phyloP scores from a whole-genome alignment of 2,888 invertebrate species.

The Candidula unifasciata region DNA sequence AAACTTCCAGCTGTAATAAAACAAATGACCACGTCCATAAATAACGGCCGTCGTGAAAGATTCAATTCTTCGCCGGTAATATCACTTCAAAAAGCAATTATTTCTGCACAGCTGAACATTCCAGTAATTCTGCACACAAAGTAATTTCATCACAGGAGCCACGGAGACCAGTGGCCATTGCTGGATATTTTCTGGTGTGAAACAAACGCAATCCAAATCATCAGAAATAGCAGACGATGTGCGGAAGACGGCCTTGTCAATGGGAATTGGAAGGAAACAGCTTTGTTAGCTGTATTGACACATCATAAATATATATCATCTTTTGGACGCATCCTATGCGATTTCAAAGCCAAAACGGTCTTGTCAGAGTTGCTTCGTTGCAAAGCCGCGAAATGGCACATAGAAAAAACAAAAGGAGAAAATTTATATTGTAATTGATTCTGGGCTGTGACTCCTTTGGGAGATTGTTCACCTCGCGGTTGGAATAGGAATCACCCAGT shows the following conservation, averaged over 20 bases:
- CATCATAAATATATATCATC: neutral
- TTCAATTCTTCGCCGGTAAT: neutral
- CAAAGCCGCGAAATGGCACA: neutral
- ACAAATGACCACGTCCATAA: neutral
- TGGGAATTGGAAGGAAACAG: neutral
- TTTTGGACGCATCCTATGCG: neutral
- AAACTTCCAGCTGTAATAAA: neutral
- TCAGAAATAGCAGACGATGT: neutral
- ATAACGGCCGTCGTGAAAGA: neutral
- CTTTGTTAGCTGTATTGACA: neutral
- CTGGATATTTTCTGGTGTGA: neutral
- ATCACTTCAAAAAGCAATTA: neutral
- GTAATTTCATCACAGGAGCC: neutral
- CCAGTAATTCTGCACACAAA: neutral
- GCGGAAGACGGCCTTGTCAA: neutral
- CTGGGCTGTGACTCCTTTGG: neutral
- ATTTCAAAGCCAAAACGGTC: neutral
- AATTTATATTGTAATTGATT: conserved; percentile 19
- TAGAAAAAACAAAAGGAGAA: neutral
- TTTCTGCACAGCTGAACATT: neutral
- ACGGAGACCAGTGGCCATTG: neutral
- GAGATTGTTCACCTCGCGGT: neutral
- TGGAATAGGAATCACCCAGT: conserved; percentile 1
- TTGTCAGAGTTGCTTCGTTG: neutral
- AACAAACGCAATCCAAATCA: neutral